phyloP scores from a whole-genome alignment of 2,888 invertebrate genomes.

The Zootermopsis nevadensis region DNA sequence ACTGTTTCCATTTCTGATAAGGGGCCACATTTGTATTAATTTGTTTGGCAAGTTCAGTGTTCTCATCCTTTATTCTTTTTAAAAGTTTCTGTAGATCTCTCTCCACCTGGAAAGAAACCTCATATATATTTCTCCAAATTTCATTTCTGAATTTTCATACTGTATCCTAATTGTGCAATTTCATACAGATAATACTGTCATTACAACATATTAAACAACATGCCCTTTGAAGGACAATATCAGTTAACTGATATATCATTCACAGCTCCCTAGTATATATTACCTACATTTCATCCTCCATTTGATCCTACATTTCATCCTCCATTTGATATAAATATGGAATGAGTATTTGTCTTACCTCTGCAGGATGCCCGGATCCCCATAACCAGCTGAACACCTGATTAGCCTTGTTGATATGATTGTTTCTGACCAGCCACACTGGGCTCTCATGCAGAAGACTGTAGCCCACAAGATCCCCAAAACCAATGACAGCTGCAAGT shows the following conservation, averaged over 20 bases:
- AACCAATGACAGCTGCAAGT: not conserved
- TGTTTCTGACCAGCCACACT: conserved; percentile 22
- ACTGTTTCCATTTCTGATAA: not conserved
- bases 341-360: not conserved
- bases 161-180: too few species aligned
- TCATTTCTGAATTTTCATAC: too few species aligned
- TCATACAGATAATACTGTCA: too few species aligned
- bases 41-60: not conserved
- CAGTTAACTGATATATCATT: too few species aligned
- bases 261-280: too few species aligned
- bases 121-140: too few species aligned
- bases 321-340: too few species aligned
- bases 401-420: not conserved
- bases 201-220: too few species aligned
- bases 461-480: not conserved
- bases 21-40: not conserved
- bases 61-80: not conserved
- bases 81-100: not conserved
- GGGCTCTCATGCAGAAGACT: conserved; percentile 16
- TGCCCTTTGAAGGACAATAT: too few species aligned
- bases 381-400: conserved; percentile 4
- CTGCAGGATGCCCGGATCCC: not conserved
- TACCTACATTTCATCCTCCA: too few species aligned
- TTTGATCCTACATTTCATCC: too few species aligned
- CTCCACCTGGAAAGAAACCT: not conserved